Conservation (phyloP, 2,797 vertebrate genomes). For the Rhincodon typus region DNA sequence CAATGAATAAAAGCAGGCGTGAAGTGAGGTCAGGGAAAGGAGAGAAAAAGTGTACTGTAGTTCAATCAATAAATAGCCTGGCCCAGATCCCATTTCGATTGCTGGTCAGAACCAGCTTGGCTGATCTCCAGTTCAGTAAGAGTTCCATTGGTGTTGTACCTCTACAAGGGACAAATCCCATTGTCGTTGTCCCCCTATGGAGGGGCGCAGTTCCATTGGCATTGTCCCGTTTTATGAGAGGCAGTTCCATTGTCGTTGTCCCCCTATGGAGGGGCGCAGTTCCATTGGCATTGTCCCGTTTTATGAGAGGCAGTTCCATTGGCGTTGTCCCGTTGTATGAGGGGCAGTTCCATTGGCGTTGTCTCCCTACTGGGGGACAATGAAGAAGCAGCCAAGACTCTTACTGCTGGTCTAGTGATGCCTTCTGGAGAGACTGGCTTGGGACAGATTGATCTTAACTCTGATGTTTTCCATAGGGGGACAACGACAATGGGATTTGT, state of each 20-base stretch:
- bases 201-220: too few species aligned
- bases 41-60: neutral
- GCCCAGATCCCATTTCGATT: neutral
- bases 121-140: neutral
- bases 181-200: too few species aligned
- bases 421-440: neutral
- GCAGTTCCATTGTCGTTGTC: too few species aligned
- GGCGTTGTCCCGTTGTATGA: neutral
- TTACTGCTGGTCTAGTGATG: neutral
- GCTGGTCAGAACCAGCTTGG: neutral
- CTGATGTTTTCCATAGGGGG: neutral
- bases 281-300: too few species aligned
- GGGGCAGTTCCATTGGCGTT: neutral
- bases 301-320: too few species aligned
- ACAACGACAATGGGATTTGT: too few species aligned
- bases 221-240: too few species aligned
- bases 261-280: too few species aligned
- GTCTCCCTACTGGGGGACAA: too few species aligned
- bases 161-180: neutral
- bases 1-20: neutral
- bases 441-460: neutral
- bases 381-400: neutral
- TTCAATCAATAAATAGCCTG: neutral
- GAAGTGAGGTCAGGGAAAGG: conserved; percentile 39
- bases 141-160: neutral